Conservation (phyloP, 2,797 vertebrate species). For the Tokudaia tokunoshimensis region DNA sequence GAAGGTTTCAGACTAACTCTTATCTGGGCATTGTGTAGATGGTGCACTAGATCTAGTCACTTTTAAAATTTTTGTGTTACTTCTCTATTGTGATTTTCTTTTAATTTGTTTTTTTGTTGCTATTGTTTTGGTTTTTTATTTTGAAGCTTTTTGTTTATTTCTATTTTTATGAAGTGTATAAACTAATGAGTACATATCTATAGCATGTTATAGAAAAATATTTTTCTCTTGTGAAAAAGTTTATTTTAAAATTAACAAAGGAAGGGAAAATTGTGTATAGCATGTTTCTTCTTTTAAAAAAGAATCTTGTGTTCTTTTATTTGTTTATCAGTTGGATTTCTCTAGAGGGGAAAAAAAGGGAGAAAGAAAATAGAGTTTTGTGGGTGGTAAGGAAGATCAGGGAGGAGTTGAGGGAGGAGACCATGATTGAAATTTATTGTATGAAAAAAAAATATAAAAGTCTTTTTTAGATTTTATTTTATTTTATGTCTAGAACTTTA, state of each 20-base stretch:
- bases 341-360: background rate
- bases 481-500: background rate
- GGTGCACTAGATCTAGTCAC: background rate
- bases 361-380: background rate
- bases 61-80: background rate
- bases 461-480: background rate
- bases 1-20: background rate
- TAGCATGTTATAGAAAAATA: background rate
- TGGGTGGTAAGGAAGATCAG: no score
- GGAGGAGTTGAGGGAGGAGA: background rate
- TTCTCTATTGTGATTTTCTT: conserved; percentile 15
- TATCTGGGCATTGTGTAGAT: background rate
- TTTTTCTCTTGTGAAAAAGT: background rate
- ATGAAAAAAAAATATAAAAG: background rate
- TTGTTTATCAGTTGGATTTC: background rate
- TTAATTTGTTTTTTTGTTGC: background rate
- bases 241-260: conserved; percentile 55
- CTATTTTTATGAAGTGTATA: background rate
- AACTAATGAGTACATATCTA: background rate
- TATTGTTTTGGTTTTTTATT: background rate
- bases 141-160: background rate
- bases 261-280: background rate
- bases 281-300: background rate
- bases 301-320: no score
- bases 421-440: background rate